Conservation (phyloP, 2,113 vertebrate species). For the Sarotherodon lohbergeri region DNA sequence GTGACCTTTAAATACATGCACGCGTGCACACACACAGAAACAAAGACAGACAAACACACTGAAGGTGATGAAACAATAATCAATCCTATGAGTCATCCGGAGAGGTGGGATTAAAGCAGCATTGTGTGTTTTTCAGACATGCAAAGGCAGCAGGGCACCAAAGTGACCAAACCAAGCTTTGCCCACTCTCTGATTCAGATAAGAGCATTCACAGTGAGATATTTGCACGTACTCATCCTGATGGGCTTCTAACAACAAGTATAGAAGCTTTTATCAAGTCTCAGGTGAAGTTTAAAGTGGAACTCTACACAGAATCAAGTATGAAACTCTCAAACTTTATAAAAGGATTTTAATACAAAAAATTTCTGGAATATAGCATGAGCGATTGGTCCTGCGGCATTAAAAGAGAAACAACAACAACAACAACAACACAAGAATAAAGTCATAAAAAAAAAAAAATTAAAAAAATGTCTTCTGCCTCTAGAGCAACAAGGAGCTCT, state of each 20-base stretch:
- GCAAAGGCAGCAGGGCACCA: not conserved
- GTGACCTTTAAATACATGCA: not conserved
- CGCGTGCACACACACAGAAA: not conserved
- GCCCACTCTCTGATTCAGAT: not conserved
- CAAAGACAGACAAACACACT: not conserved
- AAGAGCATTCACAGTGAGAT: not conserved
- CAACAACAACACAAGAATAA: not conserved
- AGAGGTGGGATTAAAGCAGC: not conserved
- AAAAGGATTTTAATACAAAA: not conserved
- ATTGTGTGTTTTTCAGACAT: not conserved
- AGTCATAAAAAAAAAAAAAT: not conserved
- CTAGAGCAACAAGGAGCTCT: not conserved
- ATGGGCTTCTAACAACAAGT: not conserved
- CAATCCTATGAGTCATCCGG: conserved; percentile 16
- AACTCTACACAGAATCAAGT: not conserved
- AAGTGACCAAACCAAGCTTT: not conserved
- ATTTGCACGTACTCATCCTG: not conserved
- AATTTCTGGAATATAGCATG: not conserved
- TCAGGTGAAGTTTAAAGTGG: not conserved
- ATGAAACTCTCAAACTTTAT: not conserved
- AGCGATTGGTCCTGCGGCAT: not conserved
- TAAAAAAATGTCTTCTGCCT: not conserved
- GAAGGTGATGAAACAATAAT: not conserved
- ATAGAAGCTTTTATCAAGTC: not conserved
- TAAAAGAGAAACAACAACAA: not conserved